These are phyloP conservation scores for Pseudanteris insignis DNA, from an alignment of 2,888 invertebrate species.

Conservation along the genomic window DNA sequence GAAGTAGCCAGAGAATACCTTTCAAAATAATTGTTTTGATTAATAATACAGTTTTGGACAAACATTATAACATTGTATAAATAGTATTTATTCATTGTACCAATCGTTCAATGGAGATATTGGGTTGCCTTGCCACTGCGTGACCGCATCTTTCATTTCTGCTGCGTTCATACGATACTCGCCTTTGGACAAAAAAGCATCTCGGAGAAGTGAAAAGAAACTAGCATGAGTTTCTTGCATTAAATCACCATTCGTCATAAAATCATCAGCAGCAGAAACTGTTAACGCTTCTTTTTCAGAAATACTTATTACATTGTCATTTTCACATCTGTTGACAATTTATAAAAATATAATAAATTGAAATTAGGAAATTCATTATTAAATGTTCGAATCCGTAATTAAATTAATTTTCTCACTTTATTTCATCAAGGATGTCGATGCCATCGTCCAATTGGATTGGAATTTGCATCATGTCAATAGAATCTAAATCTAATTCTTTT, in stretches of 20 bases:
- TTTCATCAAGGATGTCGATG: slow-evolving; percentile 68
- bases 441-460: slow-evolving; percentile 79
- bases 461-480: slow-evolving; percentile 80
- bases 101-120: slow-evolving; percentile 85
- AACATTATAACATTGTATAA: too few relatives aligned
- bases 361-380: too few relatives aligned
- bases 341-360: too few relatives aligned
- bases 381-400: too few relatives aligned
- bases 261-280: slow-evolving; percentile 50
- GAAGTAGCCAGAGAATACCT: slow-evolving; percentile 61
- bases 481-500: slow-evolving; percentile 69
- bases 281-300: slow-evolving; percentile 57
- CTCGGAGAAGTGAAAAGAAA: slow-evolving; percentile 88
- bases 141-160: slow-evolving; percentile 78
- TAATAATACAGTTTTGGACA: too few relatives aligned
- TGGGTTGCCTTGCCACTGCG: slow-evolving; percentile 80
- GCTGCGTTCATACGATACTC: slow-evolving; percentile 84
- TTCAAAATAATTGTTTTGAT: not conserved
- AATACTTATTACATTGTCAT: slow-evolving; percentile 57
- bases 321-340: slow-evolving; percentile 60
- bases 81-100: too few relatives aligned
- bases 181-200: slow-evolving; percentile 84
- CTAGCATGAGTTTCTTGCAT: slow-evolving; percentile 85
- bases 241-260: slow-evolving; percentile 67
- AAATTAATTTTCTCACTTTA: slow-evolving; percentile 67